Conservation (phyloP, 2,888 invertebrate genomes). For the Caenorhabditis sp. region DNA sequence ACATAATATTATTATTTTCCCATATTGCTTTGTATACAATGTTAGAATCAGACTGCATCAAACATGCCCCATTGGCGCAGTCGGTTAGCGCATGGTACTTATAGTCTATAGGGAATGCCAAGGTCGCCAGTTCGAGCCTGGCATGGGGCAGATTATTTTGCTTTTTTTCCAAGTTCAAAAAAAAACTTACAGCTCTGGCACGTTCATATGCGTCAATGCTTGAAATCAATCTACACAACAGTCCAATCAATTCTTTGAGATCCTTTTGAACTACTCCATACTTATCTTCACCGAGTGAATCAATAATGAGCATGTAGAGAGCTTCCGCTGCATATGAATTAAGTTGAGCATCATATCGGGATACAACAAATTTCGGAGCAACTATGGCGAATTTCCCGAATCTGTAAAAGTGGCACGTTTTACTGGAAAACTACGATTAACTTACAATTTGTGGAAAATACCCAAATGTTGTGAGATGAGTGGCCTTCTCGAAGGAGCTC, state of each 20-base stretch:
- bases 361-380: conserved; percentile 6
- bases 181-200: conserved; percentile 42
- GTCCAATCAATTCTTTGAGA: conserved; percentile 25
- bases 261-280: conserved; percentile 58
- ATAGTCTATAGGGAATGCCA: conserved; percentile 56
- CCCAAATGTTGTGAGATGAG: conserved; percentile 15
- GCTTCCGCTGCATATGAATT: conserved; percentile 40
- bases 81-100: conserved; percentile 66
- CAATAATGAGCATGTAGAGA: conserved; percentile 47
- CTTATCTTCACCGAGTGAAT: conserved; percentile 50
- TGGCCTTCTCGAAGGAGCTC: not conserved
- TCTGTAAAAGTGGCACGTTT: not conserved
- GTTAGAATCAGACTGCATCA: not conserved
- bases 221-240: conserved; percentile 28
- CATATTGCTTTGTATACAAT: not conserved
- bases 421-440: not conserved
- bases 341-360: conserved; percentile 31
- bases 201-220: conserved; percentile 48
- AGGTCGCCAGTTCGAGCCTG: conserved; percentile 57
- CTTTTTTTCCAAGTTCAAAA: conserved; percentile 4
- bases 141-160: conserved; percentile 52
- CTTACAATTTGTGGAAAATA: conserved; percentile 12
- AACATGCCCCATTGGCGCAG: conserved; percentile 61
- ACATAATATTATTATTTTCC: too few relatives aligned
- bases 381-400: not conserved